Percentiles rank a stretch among this genome's conserved stretches.
Evolutionary conservation across 2,888 invertebrate species (phyloP).

Genomic region (Lithophane semibrunnea): DNA sequence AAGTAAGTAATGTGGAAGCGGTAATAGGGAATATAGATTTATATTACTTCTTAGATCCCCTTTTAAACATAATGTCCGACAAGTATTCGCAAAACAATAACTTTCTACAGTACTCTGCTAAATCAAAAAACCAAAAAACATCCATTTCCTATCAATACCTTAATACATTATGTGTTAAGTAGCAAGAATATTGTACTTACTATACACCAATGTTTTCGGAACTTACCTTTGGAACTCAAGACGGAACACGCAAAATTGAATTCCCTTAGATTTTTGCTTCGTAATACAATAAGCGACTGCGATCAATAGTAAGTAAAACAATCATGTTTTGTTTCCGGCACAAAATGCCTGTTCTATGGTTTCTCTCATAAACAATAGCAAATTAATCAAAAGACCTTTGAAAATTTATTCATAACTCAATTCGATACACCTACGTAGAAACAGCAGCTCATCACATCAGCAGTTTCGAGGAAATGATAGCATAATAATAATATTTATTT

Average conservation of each 20-base stretch:
- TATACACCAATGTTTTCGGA: neutral
- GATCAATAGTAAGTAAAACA: constrained; percentile 14
- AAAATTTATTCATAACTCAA: neutral
- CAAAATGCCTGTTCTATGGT: neutral
- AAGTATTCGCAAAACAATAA: neutral
- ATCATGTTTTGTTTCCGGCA: constrained; percentile 19
- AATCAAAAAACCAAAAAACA: neutral
- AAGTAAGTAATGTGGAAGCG: neutral
- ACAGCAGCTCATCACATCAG: neutral
- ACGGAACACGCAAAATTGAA: neutral
- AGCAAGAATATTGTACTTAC: neutral
- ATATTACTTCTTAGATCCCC: neutral
- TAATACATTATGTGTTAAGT: neutral
- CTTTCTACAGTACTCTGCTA: too few species aligned
- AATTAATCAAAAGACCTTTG: neutral
- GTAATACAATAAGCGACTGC: constrained; percentile 13
- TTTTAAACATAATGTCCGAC: neutral
- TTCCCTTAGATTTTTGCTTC: neutral
- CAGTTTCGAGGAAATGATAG: neutral
- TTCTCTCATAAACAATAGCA: neutral
- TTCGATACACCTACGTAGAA: neutral
- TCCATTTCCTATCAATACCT: neutral
- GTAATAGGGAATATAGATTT: neutral
- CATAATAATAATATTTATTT: too few species aligned
- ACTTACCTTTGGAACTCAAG: constrained; percentile 1